These are phyloP conservation scores for Crossocerus cetratus DNA, from an alignment of 2,888 invertebrate species.

Conservation along the genomic window DNA sequence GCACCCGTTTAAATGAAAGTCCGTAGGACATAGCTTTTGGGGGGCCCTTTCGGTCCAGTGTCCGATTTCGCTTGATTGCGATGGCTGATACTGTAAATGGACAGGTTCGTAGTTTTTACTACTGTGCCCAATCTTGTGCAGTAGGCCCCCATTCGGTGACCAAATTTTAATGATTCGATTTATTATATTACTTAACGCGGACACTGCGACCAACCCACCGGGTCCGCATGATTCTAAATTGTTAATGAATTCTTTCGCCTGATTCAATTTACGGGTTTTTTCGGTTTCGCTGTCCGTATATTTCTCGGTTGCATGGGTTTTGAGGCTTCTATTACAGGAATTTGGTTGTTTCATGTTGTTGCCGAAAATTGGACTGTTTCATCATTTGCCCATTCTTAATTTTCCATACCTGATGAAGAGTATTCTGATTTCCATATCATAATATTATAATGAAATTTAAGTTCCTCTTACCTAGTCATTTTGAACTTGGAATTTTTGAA, in stretches of 20 bases:
- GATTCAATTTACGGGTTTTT: background rate
- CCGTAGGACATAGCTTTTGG: constrained; percentile 37
- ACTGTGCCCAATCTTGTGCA: constrained; percentile 32
- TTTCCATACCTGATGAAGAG: no score
- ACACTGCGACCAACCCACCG: background rate
- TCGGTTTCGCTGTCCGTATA: no score
- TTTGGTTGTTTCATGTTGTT: no score
- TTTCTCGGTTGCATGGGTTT: no score
- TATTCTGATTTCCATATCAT: no score
- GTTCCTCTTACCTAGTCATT: no score
- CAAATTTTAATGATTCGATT: constrained; percentile 50
- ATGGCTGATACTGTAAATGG: constrained; percentile 55
- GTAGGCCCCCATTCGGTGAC: constrained; percentile 13
- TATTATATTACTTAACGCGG: background rate
- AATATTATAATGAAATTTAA: no score
- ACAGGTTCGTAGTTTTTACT: background rate
- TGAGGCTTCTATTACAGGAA: no score
- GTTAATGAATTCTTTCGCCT: background rate
- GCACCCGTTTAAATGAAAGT: constrained; percentile 57
- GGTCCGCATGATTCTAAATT: background rate
- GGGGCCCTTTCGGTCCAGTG: constrained; percentile 59
- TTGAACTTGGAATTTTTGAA: no score
- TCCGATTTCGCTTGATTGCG: constrained; percentile 30
- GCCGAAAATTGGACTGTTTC: no score
- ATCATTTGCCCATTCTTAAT: no score